Base-by-base conservation (phyloP, 1,140 invertebrate genomes). In the Laodelphax striatellus region DNA sequence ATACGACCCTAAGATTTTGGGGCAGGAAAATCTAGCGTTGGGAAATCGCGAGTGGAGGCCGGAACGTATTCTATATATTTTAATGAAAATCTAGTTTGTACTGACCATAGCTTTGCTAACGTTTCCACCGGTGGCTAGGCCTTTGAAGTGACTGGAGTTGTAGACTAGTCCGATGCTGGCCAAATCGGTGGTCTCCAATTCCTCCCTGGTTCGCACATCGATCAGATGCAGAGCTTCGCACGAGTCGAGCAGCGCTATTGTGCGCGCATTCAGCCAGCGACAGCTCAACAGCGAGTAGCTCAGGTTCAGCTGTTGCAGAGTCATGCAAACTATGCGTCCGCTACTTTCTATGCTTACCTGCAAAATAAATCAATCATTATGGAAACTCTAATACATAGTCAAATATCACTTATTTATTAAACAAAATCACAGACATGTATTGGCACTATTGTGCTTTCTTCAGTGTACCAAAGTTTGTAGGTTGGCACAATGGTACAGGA, bases 91-190 rank as follows among this genome's bases (percentile, higher is more conserved):
- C n/a, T n/a, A n/a, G n/a, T n/a, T n/a, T n/a, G n/a, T n/a, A n/a
- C n/a, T n/a, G n/a, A 80, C 79, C 78, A 86, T 75, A n/a, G 84
- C 84, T 69, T 79, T 77, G 67, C 83, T 85, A 55, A 91, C 88
- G 73, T 90, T 88, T 34, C 87, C 85, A 69, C 86, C 87, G 11
- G 85, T 89, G 4, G 82, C 81, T 22, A 87, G 66, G 42, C 84
- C 87, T 73, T 97, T 96, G 69, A 96, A 98, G 75, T 94, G 90
- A 66, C 90, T 91, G 24, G 90, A 92, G 24, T 85, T 84, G 72
- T 97, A 97, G 0, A 96, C 90, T 38, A 98, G 78, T 58, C 90
- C 86, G 14, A 92, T 87, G 65, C 84, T 81, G 38, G 85, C 87
- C 63, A 94, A 76, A 73, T 95, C 90, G 52, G 92, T 73, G 31